A percentile compares a stretch with the other conserved stretches of the same genome.
Conservation (phyloP, 1,140 invertebrate species). For the Nixonia krombeini region DNA sequence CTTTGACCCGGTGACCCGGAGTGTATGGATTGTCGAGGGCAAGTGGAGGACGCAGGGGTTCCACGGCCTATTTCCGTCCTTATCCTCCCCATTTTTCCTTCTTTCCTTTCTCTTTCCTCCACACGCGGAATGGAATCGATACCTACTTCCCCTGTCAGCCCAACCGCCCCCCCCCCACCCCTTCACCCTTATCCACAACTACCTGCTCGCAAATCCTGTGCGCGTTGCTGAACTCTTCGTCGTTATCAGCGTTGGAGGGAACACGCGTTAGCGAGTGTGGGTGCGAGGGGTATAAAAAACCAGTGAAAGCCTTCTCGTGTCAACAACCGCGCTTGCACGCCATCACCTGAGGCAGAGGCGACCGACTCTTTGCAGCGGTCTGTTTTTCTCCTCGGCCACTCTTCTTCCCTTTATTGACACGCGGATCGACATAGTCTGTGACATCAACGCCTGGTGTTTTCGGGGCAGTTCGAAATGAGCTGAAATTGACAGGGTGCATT, state of each 20-base stretch:
- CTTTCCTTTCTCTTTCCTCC: conserved; percentile 38
- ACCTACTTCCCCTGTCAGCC: conserved; percentile 60
- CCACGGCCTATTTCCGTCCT: conserved; percentile 27
- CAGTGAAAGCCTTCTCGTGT: conserved; percentile 19
- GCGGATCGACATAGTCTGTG: too few species aligned
- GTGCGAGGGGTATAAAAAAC: conserved; percentile 22
- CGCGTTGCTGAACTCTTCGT: conserved; percentile 14
- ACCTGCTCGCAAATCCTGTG: conserved; percentile 17
- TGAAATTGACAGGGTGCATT: too few species aligned
- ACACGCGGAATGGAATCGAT: conserved; percentile 64
- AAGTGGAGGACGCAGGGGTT: conserved; percentile 11
- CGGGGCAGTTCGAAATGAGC: too few species aligned
- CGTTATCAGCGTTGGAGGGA: conserved; percentile 9
- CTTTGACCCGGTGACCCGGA: conserved; percentile 69
- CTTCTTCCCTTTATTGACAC: too few species aligned
- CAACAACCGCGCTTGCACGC: conserved; percentile 31
- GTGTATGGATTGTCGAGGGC: conserved; percentile 53
- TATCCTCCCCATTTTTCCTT: conserved; percentile 36
- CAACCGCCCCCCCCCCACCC: conserved; percentile 41
- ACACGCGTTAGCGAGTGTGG: conserved; percentile 8
- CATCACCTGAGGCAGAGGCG: conserved; percentile 10
- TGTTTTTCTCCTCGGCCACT: too few species aligned
- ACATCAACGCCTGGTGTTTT: too few species aligned
- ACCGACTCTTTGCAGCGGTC: conserved; percentile 20
- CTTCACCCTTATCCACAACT: conserved; percentile 25